A percentile compares a stretch with the other conserved stretches of the same genome.
These are phyloP conservation scores for Callopanchax toddi DNA, from an alignment of 2,113 vertebrate genomes.

Conservation along the genomic window DNA sequence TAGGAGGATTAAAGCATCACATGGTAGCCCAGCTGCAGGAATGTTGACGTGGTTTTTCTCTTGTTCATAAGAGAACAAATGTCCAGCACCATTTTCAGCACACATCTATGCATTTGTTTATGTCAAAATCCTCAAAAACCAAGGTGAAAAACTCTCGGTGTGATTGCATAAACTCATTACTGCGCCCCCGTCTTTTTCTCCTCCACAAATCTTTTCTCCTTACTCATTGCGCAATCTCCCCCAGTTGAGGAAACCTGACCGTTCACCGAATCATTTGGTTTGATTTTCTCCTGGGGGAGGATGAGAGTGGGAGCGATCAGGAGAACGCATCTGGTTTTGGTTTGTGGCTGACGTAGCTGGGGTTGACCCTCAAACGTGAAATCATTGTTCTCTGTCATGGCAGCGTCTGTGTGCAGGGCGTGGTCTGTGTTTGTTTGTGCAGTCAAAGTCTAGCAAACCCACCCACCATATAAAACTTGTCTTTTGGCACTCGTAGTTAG, in stretches of 20 bases:
- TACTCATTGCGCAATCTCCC: conserved; percentile 45
- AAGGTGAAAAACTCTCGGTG: not conserved
- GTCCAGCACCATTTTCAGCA: not conserved
- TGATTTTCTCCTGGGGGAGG: not conserved
- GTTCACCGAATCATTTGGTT: conserved; percentile 9
- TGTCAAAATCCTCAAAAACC: not conserved
- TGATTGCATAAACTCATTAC: conserved; percentile 16
- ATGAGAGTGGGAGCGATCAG: not conserved
- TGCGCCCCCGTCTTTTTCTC: not conserved
- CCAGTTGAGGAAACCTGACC: conserved; percentile 16
- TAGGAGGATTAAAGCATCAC: conserved; percentile 35
- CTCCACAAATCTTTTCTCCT: conserved; percentile 14
- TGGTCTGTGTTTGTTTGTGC: not conserved
- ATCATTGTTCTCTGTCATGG: conserved; percentile 41
- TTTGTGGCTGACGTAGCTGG: conserved; percentile 63
- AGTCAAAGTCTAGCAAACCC: conserved; percentile 44
- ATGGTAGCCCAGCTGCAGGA: conserved; percentile 7
- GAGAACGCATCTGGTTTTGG: conserved; percentile 70
- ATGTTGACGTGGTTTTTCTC: not conserved
- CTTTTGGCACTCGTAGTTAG: not conserved
- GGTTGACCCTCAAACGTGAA: conserved; percentile 55
- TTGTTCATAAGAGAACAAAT: no score
- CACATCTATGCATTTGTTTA: not conserved
- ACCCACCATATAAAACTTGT: conserved; percentile 31
- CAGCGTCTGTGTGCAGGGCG: conserved; percentile 24